Conservation (phyloP, 2,888 invertebrate genomes). For the Drosophila diplacantha region DNA sequence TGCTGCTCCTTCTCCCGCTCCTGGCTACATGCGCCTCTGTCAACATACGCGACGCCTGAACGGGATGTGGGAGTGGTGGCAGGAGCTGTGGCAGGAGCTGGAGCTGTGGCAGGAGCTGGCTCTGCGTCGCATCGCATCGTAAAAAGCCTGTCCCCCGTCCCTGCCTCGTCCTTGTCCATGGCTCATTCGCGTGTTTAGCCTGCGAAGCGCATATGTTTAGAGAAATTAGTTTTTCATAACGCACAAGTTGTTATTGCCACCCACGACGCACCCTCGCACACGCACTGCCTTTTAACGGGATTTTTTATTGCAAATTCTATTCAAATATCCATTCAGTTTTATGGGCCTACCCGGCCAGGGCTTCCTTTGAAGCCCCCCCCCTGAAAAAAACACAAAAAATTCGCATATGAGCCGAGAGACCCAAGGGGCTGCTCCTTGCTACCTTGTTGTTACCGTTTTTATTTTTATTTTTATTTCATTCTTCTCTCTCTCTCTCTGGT, state of each 20-base stretch:
- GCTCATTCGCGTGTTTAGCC: conserved; percentile 38
- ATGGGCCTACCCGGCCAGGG: conserved; percentile 51
- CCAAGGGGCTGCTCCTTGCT: conserved; percentile 21
- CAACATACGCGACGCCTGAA: conserved; percentile 44
- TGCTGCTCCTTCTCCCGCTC: not conserved
- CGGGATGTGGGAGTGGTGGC: conserved; percentile 8
- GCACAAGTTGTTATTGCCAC: conserved; percentile 72
- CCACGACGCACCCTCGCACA: conserved; percentile 13
- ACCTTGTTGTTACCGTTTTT: conserved; percentile 42
- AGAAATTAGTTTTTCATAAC: conserved; percentile 75
- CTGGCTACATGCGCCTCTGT: conserved; percentile 36
- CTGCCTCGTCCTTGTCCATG: conserved; percentile 1
- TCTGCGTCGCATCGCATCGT: conserved; percentile 29
- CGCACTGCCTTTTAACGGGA: conserved; percentile 68
- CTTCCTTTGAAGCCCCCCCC: conserved; percentile 46
- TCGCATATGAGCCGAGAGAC: conserved; percentile 54
- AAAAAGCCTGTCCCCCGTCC: conserved; percentile 20
- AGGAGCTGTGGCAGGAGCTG: no score
- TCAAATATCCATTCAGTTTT: conserved; percentile 74
- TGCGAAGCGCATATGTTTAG: conserved; percentile 70
- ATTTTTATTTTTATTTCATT: conserved; percentile 44
- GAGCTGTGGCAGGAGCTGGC: not conserved
- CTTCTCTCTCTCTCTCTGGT: conserved; percentile 24
- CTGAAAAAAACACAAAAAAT: conserved; percentile 11
- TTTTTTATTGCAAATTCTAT: conserved; percentile 75